Conservation (phyloP, 2,888 invertebrate species). For the Bedellia somnulentella region DNA sequence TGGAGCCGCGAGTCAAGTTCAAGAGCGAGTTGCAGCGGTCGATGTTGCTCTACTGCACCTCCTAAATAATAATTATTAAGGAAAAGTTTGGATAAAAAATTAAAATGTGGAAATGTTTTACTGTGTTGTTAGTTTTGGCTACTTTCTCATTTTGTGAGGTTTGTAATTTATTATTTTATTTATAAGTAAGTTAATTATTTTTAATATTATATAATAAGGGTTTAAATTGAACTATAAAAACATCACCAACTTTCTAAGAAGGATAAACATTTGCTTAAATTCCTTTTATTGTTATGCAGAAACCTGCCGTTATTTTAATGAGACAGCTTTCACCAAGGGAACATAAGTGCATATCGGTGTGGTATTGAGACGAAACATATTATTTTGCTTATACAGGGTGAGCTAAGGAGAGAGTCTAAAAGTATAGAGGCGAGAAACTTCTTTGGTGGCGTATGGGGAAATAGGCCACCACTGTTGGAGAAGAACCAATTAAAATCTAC, state of each 20-base stretch:
- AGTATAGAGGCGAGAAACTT: slow-evolving; percentile 51
- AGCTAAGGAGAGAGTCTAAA: slow-evolving; percentile 23
- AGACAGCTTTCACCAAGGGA: too few species aligned
- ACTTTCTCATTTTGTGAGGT: slow-evolving; percentile 43
- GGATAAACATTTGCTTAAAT: neutral
- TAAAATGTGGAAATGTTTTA: slow-evolving; percentile 43
- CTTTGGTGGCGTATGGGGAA: slow-evolving; percentile 65
- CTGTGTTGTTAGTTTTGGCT: slow-evolving; percentile 32
- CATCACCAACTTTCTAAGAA: too few species aligned
- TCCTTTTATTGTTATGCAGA: neutral
- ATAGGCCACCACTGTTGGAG: slow-evolving; percentile 64
- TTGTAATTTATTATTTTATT: slow-evolving; percentile 19
- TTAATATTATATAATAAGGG: too few species aligned
- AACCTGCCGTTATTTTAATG: too few species aligned
- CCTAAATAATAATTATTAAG: neutral
- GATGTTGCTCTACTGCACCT: slow-evolving; percentile 31
- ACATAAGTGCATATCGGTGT: too few species aligned
- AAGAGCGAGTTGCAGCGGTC: slow-evolving; percentile 19
- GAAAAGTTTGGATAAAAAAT: slow-evolving; percentile 14
- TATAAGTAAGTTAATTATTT: neutral
- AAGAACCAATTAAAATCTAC: slow-evolving; percentile 44
- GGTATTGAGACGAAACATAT: too few species aligned
- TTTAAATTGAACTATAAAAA: too few species aligned
- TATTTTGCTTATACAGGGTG: too few species aligned
- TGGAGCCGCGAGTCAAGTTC: slow-evolving; percentile 36